Base-by-base conservation (phyloP, 2,797 vertebrate species). In the Falco novaeseelandiae region DNA sequence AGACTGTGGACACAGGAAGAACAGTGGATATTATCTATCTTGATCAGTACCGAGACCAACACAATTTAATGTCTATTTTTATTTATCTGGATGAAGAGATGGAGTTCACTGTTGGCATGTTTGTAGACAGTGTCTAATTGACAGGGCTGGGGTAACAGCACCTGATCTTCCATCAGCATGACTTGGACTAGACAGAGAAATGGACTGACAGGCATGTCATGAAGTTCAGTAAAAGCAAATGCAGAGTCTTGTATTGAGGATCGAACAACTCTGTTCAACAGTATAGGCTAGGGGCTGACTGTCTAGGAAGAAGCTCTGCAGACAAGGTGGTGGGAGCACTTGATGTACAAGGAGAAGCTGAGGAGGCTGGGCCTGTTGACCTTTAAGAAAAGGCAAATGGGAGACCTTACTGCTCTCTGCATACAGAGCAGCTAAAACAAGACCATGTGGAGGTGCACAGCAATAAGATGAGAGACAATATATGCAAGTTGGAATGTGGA, bases 121-220 rank as follows among this genome's bases (percentile, higher is more conserved):
- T 40, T 66, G 17, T 57, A 16, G 32, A 15, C 16, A 13, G 20
- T 32, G 44, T n/a, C 8, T 22, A 32, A 40, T 44, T 71, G 15
- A 29, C 5, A 2, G 8, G 81, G 7, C 21, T 0, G 0, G 22
- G 14, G 8, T 54, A 82, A 38, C 22, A 58, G 42, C 54, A 42
- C 20, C 13, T 58, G 23, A 48, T 52, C 12, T 61, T 81, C 36
- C 42, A 32, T n/a, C 19, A 76, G 15, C 54, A 22, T 66, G 19
- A 76, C 17, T 9, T 52, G 30, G 20, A 62, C 20, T 57, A 58
- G 14, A 2, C 10, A 30, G 42, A 58, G 20, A 42, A 81, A 54
- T 25, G 36, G 30, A n/a, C n/a, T 63, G 38, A 44, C 22, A 51
- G 52, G 36, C 42, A 26, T 40, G 29, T 55, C 16, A 42, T 49